phyloP scores from a whole-genome alignment of 2,797 vertebrate genomes.

The Cephalopachus bancanus region DNA sequence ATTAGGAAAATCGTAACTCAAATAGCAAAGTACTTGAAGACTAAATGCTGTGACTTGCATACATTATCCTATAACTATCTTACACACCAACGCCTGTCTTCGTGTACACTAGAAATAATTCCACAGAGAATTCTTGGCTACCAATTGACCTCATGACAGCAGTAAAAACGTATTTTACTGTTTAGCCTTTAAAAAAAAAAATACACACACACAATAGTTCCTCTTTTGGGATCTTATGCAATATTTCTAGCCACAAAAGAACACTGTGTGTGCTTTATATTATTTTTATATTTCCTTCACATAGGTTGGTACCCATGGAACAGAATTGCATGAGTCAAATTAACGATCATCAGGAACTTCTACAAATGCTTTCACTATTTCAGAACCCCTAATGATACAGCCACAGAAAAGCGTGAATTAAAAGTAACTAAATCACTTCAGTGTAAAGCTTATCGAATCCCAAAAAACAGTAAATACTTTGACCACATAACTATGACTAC shows the following conservation, averaged over 20 bases:
- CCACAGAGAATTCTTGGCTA: neutral
- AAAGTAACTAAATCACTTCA: neutral
- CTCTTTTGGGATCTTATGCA: slow-evolving; percentile 84
- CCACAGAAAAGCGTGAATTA: neutral
- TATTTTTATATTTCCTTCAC: slow-evolving; percentile 81
- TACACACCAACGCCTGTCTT: neutral
- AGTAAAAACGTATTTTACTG: slow-evolving; percentile 69
- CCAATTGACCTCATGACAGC: slow-evolving; percentile 60
- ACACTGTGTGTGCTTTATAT: slow-evolving; percentile 75
- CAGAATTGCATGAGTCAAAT: slow-evolving; percentile 64
- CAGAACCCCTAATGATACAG: neutral
- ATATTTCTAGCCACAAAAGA: slow-evolving; percentile 81
- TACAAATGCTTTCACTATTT: slow-evolving; percentile 12
- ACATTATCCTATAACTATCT: neutral
- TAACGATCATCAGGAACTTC: slow-evolving; percentile 35
- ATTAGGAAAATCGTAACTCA: neutral
- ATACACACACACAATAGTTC: slow-evolving; percentile 74
- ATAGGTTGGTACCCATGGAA: slow-evolving; percentile 58
- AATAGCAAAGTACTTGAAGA: slow-evolving; percentile 2
- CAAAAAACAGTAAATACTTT: neutral
- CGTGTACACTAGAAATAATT: slow-evolving; percentile 22
- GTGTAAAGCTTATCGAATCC: neutral
- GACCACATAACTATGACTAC: neutral
- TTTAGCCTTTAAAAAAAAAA: slow-evolving; percentile 73
- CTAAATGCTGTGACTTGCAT: neutral